Base-by-base conservation (phyloP, 2,113 vertebrate species). In the Collichthys lucidus region DNA sequence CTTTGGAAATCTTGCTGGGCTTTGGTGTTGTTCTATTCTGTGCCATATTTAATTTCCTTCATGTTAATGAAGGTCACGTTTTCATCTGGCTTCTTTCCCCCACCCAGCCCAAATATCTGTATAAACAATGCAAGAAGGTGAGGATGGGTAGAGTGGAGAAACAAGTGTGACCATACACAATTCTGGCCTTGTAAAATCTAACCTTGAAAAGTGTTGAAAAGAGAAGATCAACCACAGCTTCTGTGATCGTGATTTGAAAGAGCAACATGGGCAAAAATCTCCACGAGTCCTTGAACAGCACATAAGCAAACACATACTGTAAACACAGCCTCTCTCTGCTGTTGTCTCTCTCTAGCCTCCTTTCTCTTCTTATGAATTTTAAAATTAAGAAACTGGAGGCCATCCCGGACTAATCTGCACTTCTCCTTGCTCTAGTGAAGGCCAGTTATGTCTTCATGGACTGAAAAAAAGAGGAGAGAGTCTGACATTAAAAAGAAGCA, bases 361-460 rank as follows among this genome's bases (percentile, higher is more conserved):
- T 35, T 61, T 63, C 42, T 64, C 19, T 73, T 14, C 35, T 17
- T 50, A 20, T 73, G 31, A 59, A 42, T 61, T 68, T 60, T n/a
- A 63, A 44, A 82, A 64, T n/a, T 11, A 72, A 79, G 19, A 57
- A 79, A 68, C 46, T 77, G 31, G 63, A 85, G 22, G 53, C 20
- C n/a, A 35, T 55, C 26, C 44, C 69, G 44, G 24, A 42, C 26
- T 47, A 65, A 66, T 80, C 57, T 69, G 4, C 42, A 26, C 71
- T 47, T 75, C 19, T 50, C 69, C 60, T 67, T 53, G 63, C 14
- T 74, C 56, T 60, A 52, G 17, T 64, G 57, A 84, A 55, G 69
- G 77, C 35, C 46, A 53, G 29, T 69, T 55, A 16, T 19, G 49
- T 53, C 56, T 55, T 68, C 17, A 68, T 31, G 7, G 15, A 24